A percentile compares a stretch with the other conserved stretches of the same genome.
Evolutionary conservation across 2,113 vertebrate species (phyloP).

Genomic region (Geothlypis trichas): DNA sequence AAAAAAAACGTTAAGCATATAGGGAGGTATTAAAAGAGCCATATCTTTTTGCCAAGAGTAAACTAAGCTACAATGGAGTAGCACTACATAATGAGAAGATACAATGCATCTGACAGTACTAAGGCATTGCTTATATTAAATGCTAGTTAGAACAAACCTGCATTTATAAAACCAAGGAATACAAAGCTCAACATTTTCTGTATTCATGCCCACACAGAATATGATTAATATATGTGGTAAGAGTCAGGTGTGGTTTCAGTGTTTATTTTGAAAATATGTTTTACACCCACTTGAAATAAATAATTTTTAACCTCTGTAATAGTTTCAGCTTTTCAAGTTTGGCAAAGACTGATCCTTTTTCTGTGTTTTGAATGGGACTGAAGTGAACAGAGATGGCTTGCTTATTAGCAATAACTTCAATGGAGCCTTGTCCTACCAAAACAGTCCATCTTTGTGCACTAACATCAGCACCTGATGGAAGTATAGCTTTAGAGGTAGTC

Average conservation of each 20-base stretch:
- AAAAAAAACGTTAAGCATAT: not conserved
- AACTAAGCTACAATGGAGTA: not conserved
- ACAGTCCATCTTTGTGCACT: conserved; percentile 55
- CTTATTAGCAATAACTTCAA: conserved; percentile 59
- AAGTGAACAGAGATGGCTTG: conserved; percentile 38
- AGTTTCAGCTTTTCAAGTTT: conserved; percentile 39
- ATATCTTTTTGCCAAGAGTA: not conserved
- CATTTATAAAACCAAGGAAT: not conserved
- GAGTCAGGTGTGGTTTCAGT: conserved; percentile 1
- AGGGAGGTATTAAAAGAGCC: not conserved
- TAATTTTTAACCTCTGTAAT: conserved; percentile 26
- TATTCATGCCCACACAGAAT: not conserved
- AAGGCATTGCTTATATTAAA: not conserved
- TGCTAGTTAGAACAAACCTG: not conserved
- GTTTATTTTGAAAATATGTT: conserved; percentile 44
- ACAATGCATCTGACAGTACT: not conserved
- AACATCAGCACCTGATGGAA: not conserved
- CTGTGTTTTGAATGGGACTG: conserved; percentile 15
- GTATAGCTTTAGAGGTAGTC: conserved; percentile 20
- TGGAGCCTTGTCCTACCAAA: conserved; percentile 55
- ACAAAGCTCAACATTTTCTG: not conserved
- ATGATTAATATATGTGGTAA: conserved; percentile 23
- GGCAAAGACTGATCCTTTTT: conserved; percentile 44
- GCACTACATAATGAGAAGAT: not conserved
- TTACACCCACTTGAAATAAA: conserved; percentile 25